Conservation (phyloP, 2,888 invertebrate species). For the Oxyscelio sp. region DNA sequence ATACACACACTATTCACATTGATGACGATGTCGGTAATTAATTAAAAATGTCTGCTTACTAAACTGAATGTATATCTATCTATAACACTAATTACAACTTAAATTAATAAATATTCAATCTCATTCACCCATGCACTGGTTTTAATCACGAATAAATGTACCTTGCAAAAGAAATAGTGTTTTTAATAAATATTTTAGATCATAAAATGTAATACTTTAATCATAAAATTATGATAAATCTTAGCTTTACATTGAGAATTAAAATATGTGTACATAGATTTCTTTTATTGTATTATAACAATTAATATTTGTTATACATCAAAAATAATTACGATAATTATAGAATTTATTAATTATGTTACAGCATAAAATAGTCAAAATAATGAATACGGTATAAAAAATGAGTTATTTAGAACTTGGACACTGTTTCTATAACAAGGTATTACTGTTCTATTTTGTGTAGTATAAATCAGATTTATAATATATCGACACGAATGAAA, state of each 20-base stretch:
- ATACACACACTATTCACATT: constrained; percentile 78
- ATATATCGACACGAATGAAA: constrained; percentile 24
- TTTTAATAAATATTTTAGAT: neutral
- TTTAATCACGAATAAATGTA: constrained; percentile 76
- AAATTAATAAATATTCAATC: constrained; percentile 76
- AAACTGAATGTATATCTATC: constrained; percentile 79
- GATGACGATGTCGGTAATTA: constrained; percentile 76
- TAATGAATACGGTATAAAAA: neutral
- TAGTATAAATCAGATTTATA: constrained; percentile 50
- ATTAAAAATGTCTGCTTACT: constrained; percentile 63
- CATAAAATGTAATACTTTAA: neutral
- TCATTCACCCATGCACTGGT: constrained; percentile 76
- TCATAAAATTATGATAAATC: too few relatives aligned
- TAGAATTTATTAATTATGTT: neutral
- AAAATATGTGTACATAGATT: too few relatives aligned
- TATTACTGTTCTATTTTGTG: constrained; percentile 32
- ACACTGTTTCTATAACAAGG: constrained; percentile 40
- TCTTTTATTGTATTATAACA: neutral
- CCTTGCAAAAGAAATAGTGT: constrained; percentile 43
- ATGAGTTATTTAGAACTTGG: neutral
- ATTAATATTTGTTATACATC: too few relatives aligned
- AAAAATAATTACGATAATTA: too few relatives aligned
- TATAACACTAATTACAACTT: constrained; percentile 79
- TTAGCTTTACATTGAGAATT: too few relatives aligned
- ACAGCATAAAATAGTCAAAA: constrained; percentile 1